These are phyloP conservation scores for Scaptomyza reducta DNA, from an alignment of 2,888 invertebrate species.

Conservation along the genomic window DNA sequence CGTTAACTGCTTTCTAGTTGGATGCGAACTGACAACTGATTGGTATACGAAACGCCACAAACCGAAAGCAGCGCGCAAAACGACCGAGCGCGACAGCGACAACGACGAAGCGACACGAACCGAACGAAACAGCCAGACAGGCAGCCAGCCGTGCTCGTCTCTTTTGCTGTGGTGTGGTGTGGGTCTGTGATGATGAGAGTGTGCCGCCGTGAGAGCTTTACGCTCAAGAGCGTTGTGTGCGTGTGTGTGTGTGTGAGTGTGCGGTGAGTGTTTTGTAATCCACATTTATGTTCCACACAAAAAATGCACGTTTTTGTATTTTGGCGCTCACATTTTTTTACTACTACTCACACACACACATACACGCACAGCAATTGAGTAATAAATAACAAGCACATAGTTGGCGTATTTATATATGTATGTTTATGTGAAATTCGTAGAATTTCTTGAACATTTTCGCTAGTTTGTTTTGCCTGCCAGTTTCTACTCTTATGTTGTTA, in stretches of 20 bases:
- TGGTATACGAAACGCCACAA: conserved; percentile 62
- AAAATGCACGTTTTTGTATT: conserved; percentile 53
- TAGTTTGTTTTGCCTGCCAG: conserved; percentile 27
- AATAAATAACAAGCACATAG: conserved; percentile 50
- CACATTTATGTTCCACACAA: conserved; percentile 65
- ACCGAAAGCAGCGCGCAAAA: conserved; percentile 51
- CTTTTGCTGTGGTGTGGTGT: conserved; percentile 15
- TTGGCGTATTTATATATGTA: conserved; percentile 36
- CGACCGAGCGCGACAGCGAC: conserved; percentile 32
- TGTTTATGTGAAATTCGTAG: conserved; percentile 5
- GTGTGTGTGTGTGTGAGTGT: conserved; percentile 6
- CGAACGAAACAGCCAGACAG: conserved; percentile 6
- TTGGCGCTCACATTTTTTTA: conserved; percentile 57
- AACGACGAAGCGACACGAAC: conserved; percentile 52
- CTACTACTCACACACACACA: conserved; percentile 34
- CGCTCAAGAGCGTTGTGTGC: conserved; percentile 14
- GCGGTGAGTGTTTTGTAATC: conserved; percentile 38
- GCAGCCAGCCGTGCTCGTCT: conserved; percentile 21
- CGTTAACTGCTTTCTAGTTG: conserved; percentile 84
- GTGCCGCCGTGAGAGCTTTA: conserved; percentile 35
- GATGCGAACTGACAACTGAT: conserved; percentile 84
- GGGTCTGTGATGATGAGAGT: conserved; percentile 14
- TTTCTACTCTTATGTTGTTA: conserved; percentile 9
- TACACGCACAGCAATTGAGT: conserved; percentile 32
- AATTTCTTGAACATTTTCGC: conserved; percentile 23